Evolutionary conservation across 92 coral and sea anemone genomes (phyloP), one percentile per base, ranked within the genome.

Genomic region (Nematostella vectensis): DNA sequence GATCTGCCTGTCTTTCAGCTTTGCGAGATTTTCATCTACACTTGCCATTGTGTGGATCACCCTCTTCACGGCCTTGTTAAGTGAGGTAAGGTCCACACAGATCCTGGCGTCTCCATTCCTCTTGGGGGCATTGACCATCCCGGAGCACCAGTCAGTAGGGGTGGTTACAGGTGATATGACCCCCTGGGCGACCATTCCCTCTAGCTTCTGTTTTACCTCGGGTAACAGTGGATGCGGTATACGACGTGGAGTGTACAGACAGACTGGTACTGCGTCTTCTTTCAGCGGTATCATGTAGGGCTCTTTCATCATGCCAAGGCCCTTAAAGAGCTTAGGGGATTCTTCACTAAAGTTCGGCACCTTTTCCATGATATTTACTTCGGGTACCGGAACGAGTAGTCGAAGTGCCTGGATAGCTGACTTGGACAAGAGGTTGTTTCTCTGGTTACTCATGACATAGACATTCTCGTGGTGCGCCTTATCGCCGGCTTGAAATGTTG

Each of bases 71-170:
- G 56, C 74, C 47, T 68, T 37, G 70, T 53, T 75, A 12, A 67
- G 75, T 45, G 44, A 57, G 25, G 75, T 67, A 24, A 73, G 54
- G 40, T 74, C 75, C 43, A 57, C 63, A 29, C 74, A 73, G 11
- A 75, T 44, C 44, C 75, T 43, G 4, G 57, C 55, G 18, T 45
- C 50, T 3, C 68, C 68, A 48, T 73, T 66, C 3, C 30, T 27
- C 49, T 73, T 73, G 2, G 74, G 80, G 11, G 51, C 67, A 15
- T 65, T 52, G 17, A 73, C 80, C 55, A 73, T 56, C 8, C 58
- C 75, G 26, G 74, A 57, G 36, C 80, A 73, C 74, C 80, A 66
- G 1, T 71, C 77, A 23, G 71, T 71, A 0, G 77, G 71, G 22
- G 18, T 47, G 30, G 66, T 65, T 11, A 71, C 72, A 27, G 38